Conservation (phyloP, 2,797 vertebrate genomes). For the Hoplostethus mediterraneus region DNA sequence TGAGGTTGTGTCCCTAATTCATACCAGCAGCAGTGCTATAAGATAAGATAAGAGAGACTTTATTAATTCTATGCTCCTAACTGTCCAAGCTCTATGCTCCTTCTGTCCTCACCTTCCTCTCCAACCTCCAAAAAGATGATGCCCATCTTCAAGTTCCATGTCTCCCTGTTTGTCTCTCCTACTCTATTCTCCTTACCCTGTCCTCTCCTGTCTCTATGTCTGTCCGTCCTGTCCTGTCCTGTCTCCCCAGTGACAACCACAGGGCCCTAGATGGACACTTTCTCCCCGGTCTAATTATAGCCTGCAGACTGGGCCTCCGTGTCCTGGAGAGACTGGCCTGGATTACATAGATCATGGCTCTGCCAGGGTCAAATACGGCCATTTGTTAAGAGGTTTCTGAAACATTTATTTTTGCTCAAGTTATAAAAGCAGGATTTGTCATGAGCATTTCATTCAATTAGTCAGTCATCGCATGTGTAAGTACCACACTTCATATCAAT, state of each 20-base stretch:
- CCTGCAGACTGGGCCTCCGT: constrained; percentile 12
- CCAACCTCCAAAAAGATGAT: too few relatives aligned
- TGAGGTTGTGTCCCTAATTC: too few relatives aligned
- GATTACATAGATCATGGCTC: constrained; percentile 23
- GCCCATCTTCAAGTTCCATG: neutral
- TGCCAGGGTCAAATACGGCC: constrained; percentile 48
- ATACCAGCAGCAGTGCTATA: too few relatives aligned
- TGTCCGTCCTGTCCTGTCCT: neutral
- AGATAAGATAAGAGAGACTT: too few relatives aligned
- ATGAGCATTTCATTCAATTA: constrained; percentile 18
- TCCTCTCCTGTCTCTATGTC: neutral
- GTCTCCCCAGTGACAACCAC: neutral
- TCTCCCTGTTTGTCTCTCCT: neutral
- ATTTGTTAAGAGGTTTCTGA: constrained; percentile 32
- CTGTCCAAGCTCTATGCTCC: too few relatives aligned
- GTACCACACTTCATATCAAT: constrained; percentile 32
- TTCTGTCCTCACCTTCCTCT: too few relatives aligned
- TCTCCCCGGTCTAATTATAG: constrained; percentile 60
- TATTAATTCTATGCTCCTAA: too few relatives aligned
- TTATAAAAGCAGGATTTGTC: constrained; percentile 48
- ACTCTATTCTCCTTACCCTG: neutral
- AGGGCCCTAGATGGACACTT: constrained; percentile 55
- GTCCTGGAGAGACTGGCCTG: constrained; percentile 13
- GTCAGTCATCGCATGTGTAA: constrained; percentile 37
- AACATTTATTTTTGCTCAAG: constrained; percentile 32